A percentile compares a stretch with the other conserved stretches of the same genome.
Evolutionary conservation across 2,888 invertebrate species (phyloP).

Genomic region (Hedychridium roseum): DNA sequence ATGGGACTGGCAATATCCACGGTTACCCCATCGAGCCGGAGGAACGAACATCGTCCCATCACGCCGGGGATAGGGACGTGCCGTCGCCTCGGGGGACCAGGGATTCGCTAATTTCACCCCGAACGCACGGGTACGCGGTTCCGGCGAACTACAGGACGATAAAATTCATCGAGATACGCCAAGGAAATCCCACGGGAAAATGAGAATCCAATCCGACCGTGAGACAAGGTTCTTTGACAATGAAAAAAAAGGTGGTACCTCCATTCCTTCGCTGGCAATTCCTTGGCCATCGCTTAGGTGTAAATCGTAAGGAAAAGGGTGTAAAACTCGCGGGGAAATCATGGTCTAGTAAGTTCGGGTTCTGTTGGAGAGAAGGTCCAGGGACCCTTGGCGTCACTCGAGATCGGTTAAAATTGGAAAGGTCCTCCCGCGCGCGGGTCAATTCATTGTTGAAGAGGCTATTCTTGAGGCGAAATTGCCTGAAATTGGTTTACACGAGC

Average conservation of each 20-base stretch:
- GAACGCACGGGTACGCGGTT: slow-evolving; percentile 37
- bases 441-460: slow-evolving; percentile 61
- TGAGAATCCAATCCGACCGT: not conserved
- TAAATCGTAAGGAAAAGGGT: too few relatives aligned
- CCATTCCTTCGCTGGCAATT: too few relatives aligned
- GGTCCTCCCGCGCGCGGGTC: slow-evolving; percentile 54
- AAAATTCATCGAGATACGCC: slow-evolving; percentile 30
- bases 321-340: too few relatives aligned
- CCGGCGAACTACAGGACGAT: slow-evolving; percentile 32
- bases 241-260: too few relatives aligned
- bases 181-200: slow-evolving; percentile 31
- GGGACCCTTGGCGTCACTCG: too few relatives aligned
- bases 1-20: slow-evolving; percentile 45
- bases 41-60: slow-evolving; percentile 28
- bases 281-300: too few relatives aligned
- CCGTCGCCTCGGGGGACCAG: slow-evolving; percentile 50
- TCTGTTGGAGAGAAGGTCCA: too few relatives aligned
- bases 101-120: slow-evolving; percentile 58
- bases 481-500: slow-evolving; percentile 63
- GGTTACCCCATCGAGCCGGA: slow-evolving; percentile 21
- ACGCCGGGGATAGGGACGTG: too few relatives aligned
- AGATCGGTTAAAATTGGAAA: slow-evolving; percentile 60
- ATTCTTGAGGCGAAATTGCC: slow-evolving; percentile 64
- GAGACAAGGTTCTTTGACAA: too few relatives aligned
- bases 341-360: too few relatives aligned